Percentiles rank a stretch among this genome's conserved stretches.
These are phyloP conservation scores for Strigamia transsilvanica DNA, from an alignment of 2,888 invertebrate species.

Conservation along the genomic window DNA sequence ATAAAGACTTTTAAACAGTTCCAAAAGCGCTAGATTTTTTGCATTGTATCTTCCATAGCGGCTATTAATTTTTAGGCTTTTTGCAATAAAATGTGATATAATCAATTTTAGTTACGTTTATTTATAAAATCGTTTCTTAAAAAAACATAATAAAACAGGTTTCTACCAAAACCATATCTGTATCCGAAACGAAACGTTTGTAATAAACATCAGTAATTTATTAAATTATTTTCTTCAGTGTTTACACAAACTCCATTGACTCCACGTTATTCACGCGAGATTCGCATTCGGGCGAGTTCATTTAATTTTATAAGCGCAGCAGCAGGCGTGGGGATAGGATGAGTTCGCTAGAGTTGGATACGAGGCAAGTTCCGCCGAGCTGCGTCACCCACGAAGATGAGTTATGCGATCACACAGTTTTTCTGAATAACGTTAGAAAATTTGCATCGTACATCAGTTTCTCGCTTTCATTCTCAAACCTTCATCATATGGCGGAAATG, in stretches of 20 bases:
- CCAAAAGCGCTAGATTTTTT: slow-evolving; percentile 38
- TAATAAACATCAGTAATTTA: too few species aligned
- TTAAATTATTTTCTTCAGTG: too few species aligned
- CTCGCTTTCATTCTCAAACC: background rate
- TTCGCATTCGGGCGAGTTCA: slow-evolving; percentile 16
- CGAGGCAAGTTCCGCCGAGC: background rate
- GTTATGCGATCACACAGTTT: slow-evolving; percentile 1
- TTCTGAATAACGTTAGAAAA: background rate
- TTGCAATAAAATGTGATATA: slow-evolving; percentile 36
- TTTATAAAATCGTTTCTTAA: background rate
- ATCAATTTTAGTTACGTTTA: background rate
- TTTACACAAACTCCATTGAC: background rate
- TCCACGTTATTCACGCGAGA: slow-evolving; percentile 20
- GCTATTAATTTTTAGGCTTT: slow-evolving; percentile 35
- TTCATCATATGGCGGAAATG: slow-evolving; percentile 25
- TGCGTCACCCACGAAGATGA: background rate
- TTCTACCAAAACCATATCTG: background rate
- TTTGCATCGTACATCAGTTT: background rate
- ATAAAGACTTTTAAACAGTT: slow-evolving; percentile 1
- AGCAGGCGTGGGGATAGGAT: slow-evolving; percentile 2
- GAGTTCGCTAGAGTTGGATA: slow-evolving; percentile 4
- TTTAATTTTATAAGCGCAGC: slow-evolving; percentile 1
- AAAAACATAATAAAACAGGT: background rate
- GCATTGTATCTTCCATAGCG: slow-evolving; percentile 37
- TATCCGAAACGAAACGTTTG: too few species aligned